Evolutionary conservation across 2,888 invertebrate genomes (phyloP).

Genomic region (Allophyes oxyacanthae): DNA sequence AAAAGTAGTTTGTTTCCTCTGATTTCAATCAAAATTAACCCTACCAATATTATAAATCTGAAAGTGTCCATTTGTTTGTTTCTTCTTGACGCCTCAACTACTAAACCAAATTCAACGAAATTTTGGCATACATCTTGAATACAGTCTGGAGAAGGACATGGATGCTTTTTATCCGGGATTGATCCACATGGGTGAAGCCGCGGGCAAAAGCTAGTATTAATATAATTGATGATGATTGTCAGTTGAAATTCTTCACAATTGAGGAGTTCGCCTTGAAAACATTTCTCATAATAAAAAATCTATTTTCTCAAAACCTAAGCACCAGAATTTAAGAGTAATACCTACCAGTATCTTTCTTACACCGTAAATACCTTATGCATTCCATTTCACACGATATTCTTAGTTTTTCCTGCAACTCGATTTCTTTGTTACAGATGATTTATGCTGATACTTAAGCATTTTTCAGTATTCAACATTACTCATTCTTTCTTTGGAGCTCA

Average conservation of each 20-base stretch:
- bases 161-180: no score
- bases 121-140: no score
- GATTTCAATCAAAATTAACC: no score
- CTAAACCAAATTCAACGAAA: no score
- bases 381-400: constrained; percentile 55
- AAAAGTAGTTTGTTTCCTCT: no score
- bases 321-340: constrained; percentile 34
- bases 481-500: constrained; percentile 58
- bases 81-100: no score
- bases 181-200: no score
- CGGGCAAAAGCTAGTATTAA: no score
- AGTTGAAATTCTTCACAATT: constrained; percentile 2
- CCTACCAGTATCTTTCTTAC: constrained; percentile 35
- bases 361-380: constrained; percentile 54
- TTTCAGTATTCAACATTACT: constrained; percentile 65
- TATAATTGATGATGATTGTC: no score
- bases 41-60: no score
- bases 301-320: constrained; percentile 6
- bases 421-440: constrained; percentile 70
- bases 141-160: no score
- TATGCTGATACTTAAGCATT: constrained; percentile 69
- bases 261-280: constrained; percentile 10
- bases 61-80: no score
- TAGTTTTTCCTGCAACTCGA: constrained; percentile 59
- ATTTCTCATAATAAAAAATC: constrained; percentile 29